These are phyloP conservation scores for Beroe forskalii DNA, from an alignment of 37 sponge, comb jelly and placozoan genomes.

Conservation along the genomic window DNA sequence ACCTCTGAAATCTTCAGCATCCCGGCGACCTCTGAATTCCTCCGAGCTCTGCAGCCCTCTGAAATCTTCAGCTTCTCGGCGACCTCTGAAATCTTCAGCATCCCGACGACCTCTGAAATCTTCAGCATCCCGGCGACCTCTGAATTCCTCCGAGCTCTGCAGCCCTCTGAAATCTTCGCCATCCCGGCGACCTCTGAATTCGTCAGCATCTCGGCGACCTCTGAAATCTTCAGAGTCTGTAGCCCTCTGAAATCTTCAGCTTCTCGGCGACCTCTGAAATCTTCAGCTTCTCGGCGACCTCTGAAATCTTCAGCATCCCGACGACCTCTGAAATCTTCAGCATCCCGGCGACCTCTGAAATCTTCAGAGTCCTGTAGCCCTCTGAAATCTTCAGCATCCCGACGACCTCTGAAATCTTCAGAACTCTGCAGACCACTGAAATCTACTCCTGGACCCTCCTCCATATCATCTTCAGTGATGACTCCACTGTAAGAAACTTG, in stretches of 20 bases:
- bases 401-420: not conserved
- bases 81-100: not conserved
- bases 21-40: not conserved
- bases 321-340: not conserved
- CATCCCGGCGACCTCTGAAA: not conserved
- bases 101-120: not conserved
- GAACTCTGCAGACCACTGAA: not conserved
- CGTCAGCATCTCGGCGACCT: not conserved
- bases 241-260: not conserved
- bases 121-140: no score
- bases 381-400: not conserved
- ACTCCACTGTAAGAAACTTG: not conserved
- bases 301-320: not conserved
- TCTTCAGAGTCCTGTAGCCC: not conserved
- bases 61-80: not conserved
- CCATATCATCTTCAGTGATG: not conserved
- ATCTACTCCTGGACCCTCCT: not conserved
- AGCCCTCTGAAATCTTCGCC: not conserved
- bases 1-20: not conserved
- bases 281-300: not conserved
- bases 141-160: not conserved
- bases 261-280: not conserved
- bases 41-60: not conserved
- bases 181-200: not conserved
- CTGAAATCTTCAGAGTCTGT: not conserved